Conservation (phyloP, 2,888 invertebrate species). For the Eupithecia insigniata region DNA sequence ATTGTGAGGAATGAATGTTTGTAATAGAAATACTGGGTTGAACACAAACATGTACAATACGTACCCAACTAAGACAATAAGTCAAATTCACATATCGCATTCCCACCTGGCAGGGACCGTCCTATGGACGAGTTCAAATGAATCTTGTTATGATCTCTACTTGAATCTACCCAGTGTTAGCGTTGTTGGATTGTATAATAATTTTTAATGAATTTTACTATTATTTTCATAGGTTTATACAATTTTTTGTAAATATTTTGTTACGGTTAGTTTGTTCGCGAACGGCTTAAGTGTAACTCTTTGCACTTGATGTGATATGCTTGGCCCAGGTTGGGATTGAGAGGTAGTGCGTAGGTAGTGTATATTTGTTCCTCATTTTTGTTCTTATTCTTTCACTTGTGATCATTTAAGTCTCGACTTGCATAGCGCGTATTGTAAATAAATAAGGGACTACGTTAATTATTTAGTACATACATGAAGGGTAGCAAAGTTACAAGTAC, state of each 20-base stretch:
- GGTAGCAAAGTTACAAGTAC: slow-evolving; percentile 80
- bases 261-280: slow-evolving; percentile 62
- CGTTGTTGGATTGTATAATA: slow-evolving; percentile 76
- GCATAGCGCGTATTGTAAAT: slow-evolving; percentile 75
- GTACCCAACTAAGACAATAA: slow-evolving; percentile 75
- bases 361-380: slow-evolving; percentile 80
- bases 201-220: slow-evolving; percentile 69
- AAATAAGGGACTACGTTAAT: slow-evolving; percentile 63
- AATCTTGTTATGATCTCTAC: slow-evolving; percentile 83
- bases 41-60: slow-evolving; percentile 75
- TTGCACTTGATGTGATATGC: slow-evolving; percentile 75
- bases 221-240: slow-evolving; percentile 78
- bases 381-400: slow-evolving; percentile 73
- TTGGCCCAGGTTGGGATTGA: slow-evolving; percentile 58
- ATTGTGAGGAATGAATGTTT: slow-evolving; percentile 55
- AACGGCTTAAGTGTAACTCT: slow-evolving; percentile 68
- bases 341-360: slow-evolving; percentile 75
- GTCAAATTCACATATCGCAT: slow-evolving; percentile 79
- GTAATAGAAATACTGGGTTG: slow-evolving; percentile 74
- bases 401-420: slow-evolving; percentile 82
- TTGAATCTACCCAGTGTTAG: slow-evolving; percentile 83
- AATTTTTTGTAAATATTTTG: slow-evolving; percentile 76
- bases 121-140: slow-evolving; percentile 62
- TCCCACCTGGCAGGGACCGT: slow-evolving; percentile 65
- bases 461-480: slow-evolving; percentile 73